A percentile compares a stretch with the other conserved stretches of the same genome.
phyloP scores from a whole-genome alignment of 2,888 invertebrate species.

The Drosophila birchii region DNA sequence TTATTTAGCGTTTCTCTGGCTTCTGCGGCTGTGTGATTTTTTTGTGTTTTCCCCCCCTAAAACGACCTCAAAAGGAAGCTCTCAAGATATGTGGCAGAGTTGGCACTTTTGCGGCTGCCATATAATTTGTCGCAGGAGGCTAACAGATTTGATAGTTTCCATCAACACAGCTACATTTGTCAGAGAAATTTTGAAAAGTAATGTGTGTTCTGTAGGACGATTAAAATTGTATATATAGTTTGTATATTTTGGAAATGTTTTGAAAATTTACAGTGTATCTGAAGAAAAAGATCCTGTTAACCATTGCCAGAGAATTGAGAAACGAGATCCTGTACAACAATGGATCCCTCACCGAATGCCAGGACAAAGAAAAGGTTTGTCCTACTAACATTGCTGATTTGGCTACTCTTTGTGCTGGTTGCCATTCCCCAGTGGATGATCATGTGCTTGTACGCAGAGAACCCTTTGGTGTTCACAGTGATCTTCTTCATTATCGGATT shows the following conservation, averaged over 20 bases:
- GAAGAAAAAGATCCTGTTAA: background rate
- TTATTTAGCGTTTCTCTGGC: slow-evolving; percentile 60
- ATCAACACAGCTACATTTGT: background rate
- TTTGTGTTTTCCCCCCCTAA: slow-evolving; percentile 12
- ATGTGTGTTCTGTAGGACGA: background rate
- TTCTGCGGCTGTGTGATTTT: slow-evolving; percentile 36
- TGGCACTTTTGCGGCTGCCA: slow-evolving; percentile 69
- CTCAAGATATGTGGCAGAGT: slow-evolving; percentile 46
- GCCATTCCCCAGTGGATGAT: slow-evolving; percentile 61
- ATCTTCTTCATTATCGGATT: slow-evolving; percentile 24
- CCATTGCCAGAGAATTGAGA: background rate
- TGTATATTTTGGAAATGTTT: background rate
- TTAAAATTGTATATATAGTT: background rate
- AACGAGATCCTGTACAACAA: no score
- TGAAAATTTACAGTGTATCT: slow-evolving; percentile 1
- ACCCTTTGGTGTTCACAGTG: slow-evolving; percentile 39
- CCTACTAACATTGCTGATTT: background rate
- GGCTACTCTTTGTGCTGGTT: slow-evolving; percentile 7
- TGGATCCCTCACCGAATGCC: background rate
- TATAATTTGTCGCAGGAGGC: slow-evolving; percentile 1
- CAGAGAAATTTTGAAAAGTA: background rate
- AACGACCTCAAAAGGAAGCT: slow-evolving; percentile 45
- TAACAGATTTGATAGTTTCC: background rate
- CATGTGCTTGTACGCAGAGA: slow-evolving; percentile 22
- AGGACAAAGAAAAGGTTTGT: slow-evolving; percentile 25